Evolutionary conservation across 2,888 invertebrate species (phyloP).

Genomic region (Magallana nippona): DNA sequence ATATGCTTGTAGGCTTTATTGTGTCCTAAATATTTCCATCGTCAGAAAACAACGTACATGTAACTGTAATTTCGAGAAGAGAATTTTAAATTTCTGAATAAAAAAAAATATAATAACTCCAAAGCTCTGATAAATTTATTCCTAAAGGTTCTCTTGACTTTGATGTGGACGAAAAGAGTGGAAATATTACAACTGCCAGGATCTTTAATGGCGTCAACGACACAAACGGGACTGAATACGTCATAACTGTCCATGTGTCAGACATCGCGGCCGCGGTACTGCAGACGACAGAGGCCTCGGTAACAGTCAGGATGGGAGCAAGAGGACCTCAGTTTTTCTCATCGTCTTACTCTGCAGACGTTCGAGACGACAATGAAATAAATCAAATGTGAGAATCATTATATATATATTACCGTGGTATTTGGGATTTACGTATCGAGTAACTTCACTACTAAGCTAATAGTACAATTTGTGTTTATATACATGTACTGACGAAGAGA

Average conservation of each 20-base stretch:
- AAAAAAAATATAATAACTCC: too few relatives aligned
- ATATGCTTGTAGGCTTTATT: too few relatives aligned
- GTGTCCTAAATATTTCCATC: too few relatives aligned
- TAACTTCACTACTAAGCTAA: too few relatives aligned
- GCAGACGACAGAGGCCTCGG: conserved; percentile 61
- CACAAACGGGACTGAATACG: conserved; percentile 9
- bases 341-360: conserved; percentile 95
- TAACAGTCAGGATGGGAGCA: conserved; percentile 94
- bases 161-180: neutral
- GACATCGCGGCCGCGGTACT: conserved; percentile 33
- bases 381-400: conserved; percentile 91
- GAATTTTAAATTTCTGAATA: too few relatives aligned
- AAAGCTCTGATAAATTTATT: conserved; percentile 77
- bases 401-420: neutral
- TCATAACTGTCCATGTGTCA: neutral
- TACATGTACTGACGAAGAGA: too few relatives aligned
- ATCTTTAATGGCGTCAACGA: conserved; percentile 26
- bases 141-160: conserved; percentile 81
- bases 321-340: conserved; percentile 98
- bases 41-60: too few relatives aligned
- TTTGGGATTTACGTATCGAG: too few relatives aligned
- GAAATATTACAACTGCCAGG: conserved; percentile 14
- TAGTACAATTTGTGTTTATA: too few relatives aligned
- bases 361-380: conserved; percentile 97
- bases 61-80: too few relatives aligned